Base-by-base conservation (phyloP, 2,888 invertebrate genomes). In the Dicranocentrus wangi region DNA sequence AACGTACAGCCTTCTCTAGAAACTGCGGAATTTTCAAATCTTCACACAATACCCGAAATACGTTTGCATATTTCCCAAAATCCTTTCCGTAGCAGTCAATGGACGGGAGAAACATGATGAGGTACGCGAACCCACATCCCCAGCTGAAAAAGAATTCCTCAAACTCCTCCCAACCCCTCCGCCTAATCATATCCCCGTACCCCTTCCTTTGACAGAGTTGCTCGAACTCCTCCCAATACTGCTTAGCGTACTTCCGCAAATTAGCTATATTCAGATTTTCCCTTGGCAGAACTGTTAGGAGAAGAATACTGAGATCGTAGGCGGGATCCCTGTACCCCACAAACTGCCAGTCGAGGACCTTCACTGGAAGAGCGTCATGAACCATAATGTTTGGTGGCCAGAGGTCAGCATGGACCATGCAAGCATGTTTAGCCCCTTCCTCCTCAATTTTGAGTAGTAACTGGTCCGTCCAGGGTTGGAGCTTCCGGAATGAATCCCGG, bases 261-360 rank as follows among this genome's bases (percentile, higher is more conserved):
- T 58, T 61, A 23, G 73, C 78, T 1, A 32, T 61, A 0, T 27
- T 83, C 2, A 86, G 53, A 2, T 77, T 8, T 0, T 69, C 42
- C 13, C 21, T 27, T 1, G 85, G 76, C 17, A 85, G 25, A 21
- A 79, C 72, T 15, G 82, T 70, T 7, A 85, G 23, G 19, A 86
- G 51, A 7, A 81, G 51, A 5, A 83, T 58, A 0, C 76, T 71
- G 0, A 85, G 28, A 19, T 85, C 85, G 43, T 21, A 65, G 0
- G 58, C 21, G 3, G 83, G 71, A 42, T 85, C 84, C 25, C 21
- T 80, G 25, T 79, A 83, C 1, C 77, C 81, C 15, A 83, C 0
- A 0, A 81, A 13, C 60, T 86, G 86, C 85, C 85, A 86, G 53
- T 86, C 86, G 15, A 86, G 85, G 15, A 82, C 43, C 60, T 84